Evolutionary conservation across 2,888 invertebrate species (phyloP).

Genomic region (Scaptomyza caliginosa): DNA sequence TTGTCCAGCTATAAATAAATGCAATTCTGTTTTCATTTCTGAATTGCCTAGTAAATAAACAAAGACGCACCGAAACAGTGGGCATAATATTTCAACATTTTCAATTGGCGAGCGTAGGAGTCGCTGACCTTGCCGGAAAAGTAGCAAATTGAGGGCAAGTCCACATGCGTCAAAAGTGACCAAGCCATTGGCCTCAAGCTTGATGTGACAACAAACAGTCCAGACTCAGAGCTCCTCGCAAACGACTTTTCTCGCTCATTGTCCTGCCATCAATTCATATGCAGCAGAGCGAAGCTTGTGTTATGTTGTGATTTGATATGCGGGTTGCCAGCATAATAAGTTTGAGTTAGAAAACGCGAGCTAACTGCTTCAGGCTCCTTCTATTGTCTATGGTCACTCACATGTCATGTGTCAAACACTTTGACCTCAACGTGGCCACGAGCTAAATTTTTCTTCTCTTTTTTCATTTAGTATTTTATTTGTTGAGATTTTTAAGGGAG

Average conservation of each 20-base stretch:
- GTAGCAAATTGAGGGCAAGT: constrained; percentile 47
- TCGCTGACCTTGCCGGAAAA: constrained; percentile 52
- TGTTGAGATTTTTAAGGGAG: constrained; percentile 3
- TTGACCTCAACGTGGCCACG: constrained; percentile 38
- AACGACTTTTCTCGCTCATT: constrained; percentile 7
- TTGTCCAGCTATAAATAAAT: constrained; percentile 66
- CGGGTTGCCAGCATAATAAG: not conserved
- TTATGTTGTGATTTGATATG: constrained; percentile 16
- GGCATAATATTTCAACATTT: constrained; percentile 39
- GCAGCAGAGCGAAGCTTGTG: constrained; percentile 17
- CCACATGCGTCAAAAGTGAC: constrained; percentile 27
- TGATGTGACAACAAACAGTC: constrained; percentile 30
- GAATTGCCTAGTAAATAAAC: constrained; percentile 62
- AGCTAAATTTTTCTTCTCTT: not conserved
- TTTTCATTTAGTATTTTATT: not conserved
- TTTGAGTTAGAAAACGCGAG: constrained; percentile 1
- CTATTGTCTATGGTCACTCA: constrained; percentile 42
- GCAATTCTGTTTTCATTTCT: constrained; percentile 55
- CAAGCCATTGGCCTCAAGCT: constrained; percentile 44
- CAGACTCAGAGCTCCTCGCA: constrained; percentile 28
- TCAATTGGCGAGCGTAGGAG: constrained; percentile 33
- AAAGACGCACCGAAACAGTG: constrained; percentile 20
- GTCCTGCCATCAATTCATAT: constrained; percentile 34
- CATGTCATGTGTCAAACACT: constrained; percentile 41
- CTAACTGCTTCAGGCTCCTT: constrained; percentile 26